Percentiles rank a stretch among this genome's conserved stretches.
Evolutionary conservation across 2,888 invertebrate species (phyloP).

Genomic region (Eudasyphora cyanicolor): DNA sequence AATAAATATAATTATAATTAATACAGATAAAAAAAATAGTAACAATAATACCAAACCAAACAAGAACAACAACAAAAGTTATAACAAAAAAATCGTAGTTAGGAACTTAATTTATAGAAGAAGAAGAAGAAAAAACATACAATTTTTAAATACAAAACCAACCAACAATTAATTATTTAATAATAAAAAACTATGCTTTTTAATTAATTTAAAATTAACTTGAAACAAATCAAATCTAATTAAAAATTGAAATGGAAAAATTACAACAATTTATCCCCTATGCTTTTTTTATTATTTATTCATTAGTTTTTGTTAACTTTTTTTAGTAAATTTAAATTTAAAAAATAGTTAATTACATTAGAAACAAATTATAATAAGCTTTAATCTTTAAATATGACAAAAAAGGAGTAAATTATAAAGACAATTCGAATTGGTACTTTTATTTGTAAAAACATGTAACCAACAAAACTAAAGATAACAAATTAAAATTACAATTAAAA

Average conservation of each 20-base stretch:
- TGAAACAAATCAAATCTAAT: constrained; percentile 16
- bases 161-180: constrained; percentile 14
- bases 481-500: neutral
- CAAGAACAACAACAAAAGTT: neutral
- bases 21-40: neutral
- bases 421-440: neutral
- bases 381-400: constrained; percentile 50
- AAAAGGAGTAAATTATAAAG: neutral
- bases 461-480: neutral
- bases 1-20: neutral
- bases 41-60: neutral
- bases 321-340: constrained; percentile 20
- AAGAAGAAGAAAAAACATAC: constrained; percentile 7
- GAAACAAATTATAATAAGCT: constrained; percentile 54
- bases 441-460: neutral
- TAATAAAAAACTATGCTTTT: constrained; percentile 18
- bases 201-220: constrained; percentile 35
- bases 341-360: constrained; percentile 44
- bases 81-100: constrained; percentile 45
- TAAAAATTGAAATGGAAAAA: constrained; percentile 13
- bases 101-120: constrained; percentile 58
- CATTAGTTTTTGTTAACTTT: constrained; percentile 6
- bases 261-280: too few relatives aligned
- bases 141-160: constrained; percentile 16
- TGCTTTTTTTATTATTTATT: too few relatives aligned